phyloP scores from a whole-genome alignment of 2,113 vertebrate genomes.

The Ivindomyrus marchei region DNA sequence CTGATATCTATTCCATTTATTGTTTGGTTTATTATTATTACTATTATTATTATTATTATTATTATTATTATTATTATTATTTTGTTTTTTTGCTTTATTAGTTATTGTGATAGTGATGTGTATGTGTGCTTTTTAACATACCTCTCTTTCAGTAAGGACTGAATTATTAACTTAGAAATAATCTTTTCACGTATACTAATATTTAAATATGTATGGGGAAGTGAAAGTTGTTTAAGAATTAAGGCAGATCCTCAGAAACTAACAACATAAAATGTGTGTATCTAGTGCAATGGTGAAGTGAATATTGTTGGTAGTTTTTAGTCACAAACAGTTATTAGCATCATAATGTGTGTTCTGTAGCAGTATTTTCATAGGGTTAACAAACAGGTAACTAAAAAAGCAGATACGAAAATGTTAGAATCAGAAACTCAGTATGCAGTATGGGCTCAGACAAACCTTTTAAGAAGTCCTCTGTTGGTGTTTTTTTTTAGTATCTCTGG shows the following conservation, averaged over 20 bases:
- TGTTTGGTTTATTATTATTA: slow-evolving; percentile 13
- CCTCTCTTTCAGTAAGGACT: slow-evolving; percentile 19
- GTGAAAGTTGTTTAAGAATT: slow-evolving; percentile 24
- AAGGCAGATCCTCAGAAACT: neutral
- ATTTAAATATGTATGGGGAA: slow-evolving; percentile 28
- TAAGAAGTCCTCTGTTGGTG: slow-evolving; percentile 24
- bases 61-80: neutral
- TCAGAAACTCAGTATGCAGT: neutral
- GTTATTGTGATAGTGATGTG: slow-evolving; percentile 35
- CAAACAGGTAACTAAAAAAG: neutral
- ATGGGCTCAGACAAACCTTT: slow-evolving; percentile 2
- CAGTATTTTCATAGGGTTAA: slow-evolving; percentile 15
- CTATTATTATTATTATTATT: too few relatives aligned
- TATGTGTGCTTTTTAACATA: slow-evolving; percentile 37
- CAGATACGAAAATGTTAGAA: slow-evolving; percentile 26
- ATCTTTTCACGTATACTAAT: slow-evolving; percentile 23
- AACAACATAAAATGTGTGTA: slow-evolving; percentile 22
- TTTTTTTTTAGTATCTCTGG: slow-evolving; percentile 18
- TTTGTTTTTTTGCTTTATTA: slow-evolving; percentile 30
- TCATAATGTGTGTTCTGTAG: slow-evolving; percentile 25
- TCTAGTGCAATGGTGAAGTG: slow-evolving; percentile 21
- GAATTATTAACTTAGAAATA: slow-evolving; percentile 8
- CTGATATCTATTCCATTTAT: slow-evolving; percentile 22
- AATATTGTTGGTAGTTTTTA: slow-evolving; percentile 25
- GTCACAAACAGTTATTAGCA: slow-evolving; percentile 8